A percentile compares a stretch with the other conserved stretches of the same genome.
Conservation (phyloP, 2,797 vertebrate genomes). For the Pteropus rufus region DNA sequence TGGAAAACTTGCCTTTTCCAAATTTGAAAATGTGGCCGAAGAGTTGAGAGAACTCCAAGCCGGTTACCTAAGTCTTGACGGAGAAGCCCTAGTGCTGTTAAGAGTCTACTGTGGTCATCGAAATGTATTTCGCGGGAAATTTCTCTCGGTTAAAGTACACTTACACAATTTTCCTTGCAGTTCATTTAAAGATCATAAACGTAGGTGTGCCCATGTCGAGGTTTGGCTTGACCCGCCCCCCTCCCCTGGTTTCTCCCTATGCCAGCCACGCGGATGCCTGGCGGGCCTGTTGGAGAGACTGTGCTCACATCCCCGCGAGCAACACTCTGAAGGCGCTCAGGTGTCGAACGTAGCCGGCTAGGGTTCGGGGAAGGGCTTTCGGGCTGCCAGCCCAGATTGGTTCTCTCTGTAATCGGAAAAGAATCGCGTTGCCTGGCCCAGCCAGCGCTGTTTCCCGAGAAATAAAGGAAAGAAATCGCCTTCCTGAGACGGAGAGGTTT, state of each 20-base stretch:
- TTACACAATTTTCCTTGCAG: slow-evolving; percentile 71
- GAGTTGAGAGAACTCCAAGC: background rate
- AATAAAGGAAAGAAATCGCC: background rate
- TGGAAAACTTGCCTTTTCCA: slow-evolving; percentile 18
- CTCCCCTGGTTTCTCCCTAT: slow-evolving; percentile 44
- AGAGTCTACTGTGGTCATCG: background rate
- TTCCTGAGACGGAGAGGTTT: background rate
- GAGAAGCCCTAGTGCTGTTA: background rate
- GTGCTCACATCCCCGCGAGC: slow-evolving; percentile 73
- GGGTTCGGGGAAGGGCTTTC: background rate
- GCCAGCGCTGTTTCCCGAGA: background rate
- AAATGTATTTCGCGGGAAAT: slow-evolving; percentile 70
- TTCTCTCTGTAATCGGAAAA: background rate
- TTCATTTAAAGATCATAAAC: slow-evolving; percentile 74
- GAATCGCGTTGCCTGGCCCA: background rate
- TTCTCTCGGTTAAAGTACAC: slow-evolving; percentile 77
- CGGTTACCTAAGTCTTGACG: background rate
- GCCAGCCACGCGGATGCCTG: slow-evolving; percentile 78
- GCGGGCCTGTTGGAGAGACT: slow-evolving; percentile 67
- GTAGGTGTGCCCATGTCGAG: slow-evolving; percentile 74
- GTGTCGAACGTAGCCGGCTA: background rate
- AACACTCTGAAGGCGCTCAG: slow-evolving; percentile 56
- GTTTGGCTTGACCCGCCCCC: slow-evolving; percentile 80
- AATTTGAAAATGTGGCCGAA: slow-evolving; percentile 46
- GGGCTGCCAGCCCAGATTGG: background rate